Evolutionary conservation across 2,113 vertebrate genomes (phyloP), one percentile per base, ranked within the genome.

Genomic region (Polypterus senegalus): DNA sequence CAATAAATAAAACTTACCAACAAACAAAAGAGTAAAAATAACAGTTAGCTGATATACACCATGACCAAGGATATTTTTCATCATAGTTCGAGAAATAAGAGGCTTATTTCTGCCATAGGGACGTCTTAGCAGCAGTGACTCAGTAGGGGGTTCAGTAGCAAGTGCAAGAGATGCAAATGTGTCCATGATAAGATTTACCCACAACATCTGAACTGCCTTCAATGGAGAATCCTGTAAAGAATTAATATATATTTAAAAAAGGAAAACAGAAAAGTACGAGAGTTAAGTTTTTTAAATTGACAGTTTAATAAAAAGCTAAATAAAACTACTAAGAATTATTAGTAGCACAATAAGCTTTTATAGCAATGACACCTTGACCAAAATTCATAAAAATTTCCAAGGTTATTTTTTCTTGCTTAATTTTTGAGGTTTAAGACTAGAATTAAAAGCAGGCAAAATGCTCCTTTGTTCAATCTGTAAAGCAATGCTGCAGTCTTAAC

Each of bases 171-270:
- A 99, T 65, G 96, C 96, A 61, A 99, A 89, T 0, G 96, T 99
- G 75, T 99, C 96, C 96, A 99, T 99, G 69, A 99, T 99, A 68
- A 99, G 88, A 81, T 99, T 99, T 69, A 99, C 96, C 96, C 96
- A 99, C 49, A 99, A 81, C 96, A 99, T 99, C 83, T 99, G 96
- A 57, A 99, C 96, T 4, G 96, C 96, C 81, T 99, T 99, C 69
- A 99, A 78, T 0, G 96, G 96, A 58, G 96, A 99, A 77, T 99
- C 96, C 96, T 99, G 79, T 44, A 74, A 77, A 82, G 69, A 79
- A 6, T 63, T 54, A 2, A 46, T 47, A 48, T n/a, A 48, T n/a
- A 7, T 59, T 60, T 3, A 59, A 60, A 48, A 27, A 48, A 3
- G 4, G 46, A n/a, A 60, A 46, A 7, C 9, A 11, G 55, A 61